These are phyloP conservation scores for Aricia artaxerxes DNA, from an alignment of 2,888 invertebrate species.

Conservation along the genomic window DNA sequence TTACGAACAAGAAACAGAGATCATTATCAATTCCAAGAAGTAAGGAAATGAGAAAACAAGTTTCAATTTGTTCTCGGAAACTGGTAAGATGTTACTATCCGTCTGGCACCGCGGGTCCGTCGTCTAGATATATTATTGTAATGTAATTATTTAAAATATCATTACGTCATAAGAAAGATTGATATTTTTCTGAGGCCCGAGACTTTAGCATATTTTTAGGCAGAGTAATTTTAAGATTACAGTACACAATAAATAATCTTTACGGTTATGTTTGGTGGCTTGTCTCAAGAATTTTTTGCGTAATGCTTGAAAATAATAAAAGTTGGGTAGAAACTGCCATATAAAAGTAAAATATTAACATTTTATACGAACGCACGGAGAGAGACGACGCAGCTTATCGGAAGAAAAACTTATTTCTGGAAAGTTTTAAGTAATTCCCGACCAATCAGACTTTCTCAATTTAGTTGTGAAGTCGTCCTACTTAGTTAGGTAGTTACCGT, in stretches of 20 bases:
- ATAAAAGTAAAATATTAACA: not conserved
- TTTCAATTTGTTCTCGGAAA: not conserved
- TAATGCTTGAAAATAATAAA: not conserved
- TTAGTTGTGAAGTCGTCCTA: slow-evolving; percentile 21
- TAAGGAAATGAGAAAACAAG: slow-evolving; percentile 5
- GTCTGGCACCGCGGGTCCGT: not conserved
- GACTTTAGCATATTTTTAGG: not conserved
- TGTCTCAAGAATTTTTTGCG: not conserved
- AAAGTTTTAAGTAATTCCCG: slow-evolving; percentile 16
- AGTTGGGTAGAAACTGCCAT: not conserved
- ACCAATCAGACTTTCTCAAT: slow-evolving; percentile 28
- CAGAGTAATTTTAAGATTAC: not conserved
- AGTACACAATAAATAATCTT: not conserved
- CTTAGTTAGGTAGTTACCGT: not conserved
- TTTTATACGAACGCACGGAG: not conserved
- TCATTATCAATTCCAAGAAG: not conserved
- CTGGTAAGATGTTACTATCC: not conserved
- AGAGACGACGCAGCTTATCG: not conserved
- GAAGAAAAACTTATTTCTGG: slow-evolving; percentile 1
- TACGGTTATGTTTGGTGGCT: not conserved
- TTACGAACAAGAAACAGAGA: not conserved
- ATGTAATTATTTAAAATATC: not conserved
- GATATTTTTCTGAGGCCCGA: not conserved
- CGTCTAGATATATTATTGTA: not conserved
- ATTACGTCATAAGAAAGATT: not conserved